These are phyloP conservation scores for Muscicapa striata DNA, from an alignment of 2,797 vertebrate species.

Conservation along the genomic window DNA sequence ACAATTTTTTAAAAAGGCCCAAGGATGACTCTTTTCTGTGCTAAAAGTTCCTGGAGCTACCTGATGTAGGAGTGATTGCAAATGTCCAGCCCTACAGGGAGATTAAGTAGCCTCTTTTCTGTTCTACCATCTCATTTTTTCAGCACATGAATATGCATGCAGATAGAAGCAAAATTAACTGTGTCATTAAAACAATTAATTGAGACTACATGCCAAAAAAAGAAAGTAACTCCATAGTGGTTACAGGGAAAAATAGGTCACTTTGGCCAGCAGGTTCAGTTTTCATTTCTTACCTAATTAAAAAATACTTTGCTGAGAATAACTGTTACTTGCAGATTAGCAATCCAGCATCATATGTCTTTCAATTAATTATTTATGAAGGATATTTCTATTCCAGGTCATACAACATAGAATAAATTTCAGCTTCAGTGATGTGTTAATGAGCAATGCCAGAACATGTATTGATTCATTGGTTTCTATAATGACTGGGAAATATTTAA, in stretches of 20 bases:
- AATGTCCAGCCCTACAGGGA: not conserved
- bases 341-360: not conserved
- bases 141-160: not conserved
- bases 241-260: not conserved
- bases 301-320: not conserved
- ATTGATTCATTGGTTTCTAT: constrained; percentile 26
- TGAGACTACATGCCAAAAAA: not conserved
- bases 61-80: not conserved
- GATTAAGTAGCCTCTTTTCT: not conserved
- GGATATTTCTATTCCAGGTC: not conserved
- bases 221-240: not conserved
- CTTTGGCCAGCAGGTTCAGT: not conserved
- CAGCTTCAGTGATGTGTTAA: not conserved
- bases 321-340: not conserved
- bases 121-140: not conserved
- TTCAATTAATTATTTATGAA: constrained; percentile 12
- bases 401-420: not conserved
- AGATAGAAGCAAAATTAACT: constrained; percentile 12
- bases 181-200: constrained; percentile 38
- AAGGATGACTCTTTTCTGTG: not conserved
- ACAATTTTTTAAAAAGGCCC: not conserved
- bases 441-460: not conserved
- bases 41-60: not conserved
- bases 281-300: constrained; percentile 31
- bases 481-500: constrained; percentile 16